These are phyloP conservation scores for Australoheros facetus DNA, from an alignment of 2,797 vertebrate species.

Conservation along the genomic window DNA sequence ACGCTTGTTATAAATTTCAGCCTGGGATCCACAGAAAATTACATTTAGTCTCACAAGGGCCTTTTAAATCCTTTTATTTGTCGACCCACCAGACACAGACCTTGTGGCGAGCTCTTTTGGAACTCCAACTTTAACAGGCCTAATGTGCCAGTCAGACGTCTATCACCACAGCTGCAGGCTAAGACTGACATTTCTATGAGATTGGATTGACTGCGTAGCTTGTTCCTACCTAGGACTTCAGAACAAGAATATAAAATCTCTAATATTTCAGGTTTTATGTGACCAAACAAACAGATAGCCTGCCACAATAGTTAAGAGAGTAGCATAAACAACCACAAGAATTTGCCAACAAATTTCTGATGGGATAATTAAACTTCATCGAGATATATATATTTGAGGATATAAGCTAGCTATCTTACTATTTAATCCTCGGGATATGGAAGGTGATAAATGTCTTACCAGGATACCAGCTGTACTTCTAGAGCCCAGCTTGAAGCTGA, in stretches of 20 bases:
- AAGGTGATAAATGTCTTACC: conserved; percentile 30
- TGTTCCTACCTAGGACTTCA: conserved; percentile 1
- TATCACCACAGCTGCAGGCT: conserved; percentile 38
- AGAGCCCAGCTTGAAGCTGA: conserved; percentile 24
- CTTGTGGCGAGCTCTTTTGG: conserved; percentile 1
- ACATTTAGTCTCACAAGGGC: conserved; percentile 31
- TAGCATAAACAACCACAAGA: conserved; percentile 1
- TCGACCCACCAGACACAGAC: conserved; percentile 26
- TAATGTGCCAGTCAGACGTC: conserved; percentile 44
- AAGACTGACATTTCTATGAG: conserved; percentile 55
- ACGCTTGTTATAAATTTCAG: conserved; percentile 24
- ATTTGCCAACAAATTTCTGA: background rate
- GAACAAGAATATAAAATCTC: background rate
- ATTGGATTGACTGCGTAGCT: background rate
- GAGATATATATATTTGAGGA: background rate
- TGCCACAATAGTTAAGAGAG: background rate
- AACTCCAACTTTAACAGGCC: conserved; percentile 23
- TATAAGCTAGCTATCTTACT: background rate
- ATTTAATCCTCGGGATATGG: conserved; percentile 2
- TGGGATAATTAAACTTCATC: background rate
- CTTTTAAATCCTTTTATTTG: conserved; percentile 46
- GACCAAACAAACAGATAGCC: background rate
- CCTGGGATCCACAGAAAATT: conserved; percentile 26
- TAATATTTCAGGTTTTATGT: conserved; percentile 2
- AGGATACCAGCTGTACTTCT: conserved; percentile 1